Conservation (phyloP, 2,888 invertebrate species). For the Oscheius onirici region DNA sequence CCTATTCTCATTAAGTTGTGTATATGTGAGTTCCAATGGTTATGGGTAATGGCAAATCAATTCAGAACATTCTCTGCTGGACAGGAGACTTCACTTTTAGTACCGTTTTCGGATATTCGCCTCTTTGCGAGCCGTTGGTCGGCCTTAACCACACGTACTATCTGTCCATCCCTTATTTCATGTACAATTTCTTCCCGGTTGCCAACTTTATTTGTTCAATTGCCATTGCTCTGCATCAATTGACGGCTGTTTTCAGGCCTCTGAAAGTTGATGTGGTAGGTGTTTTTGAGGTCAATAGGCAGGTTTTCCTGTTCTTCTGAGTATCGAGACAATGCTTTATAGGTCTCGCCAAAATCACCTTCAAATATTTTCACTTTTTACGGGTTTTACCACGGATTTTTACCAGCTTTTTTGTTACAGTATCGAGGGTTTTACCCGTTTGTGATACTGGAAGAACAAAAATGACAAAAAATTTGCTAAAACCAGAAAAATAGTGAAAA, state of each 20-base stretch:
- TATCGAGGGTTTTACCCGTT: too few species aligned
- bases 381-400: too few species aligned
- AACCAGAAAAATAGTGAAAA: too few species aligned
- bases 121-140: neutral
- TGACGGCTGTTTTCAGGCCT: conserved; percentile 2
- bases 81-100: conserved; percentile 1
- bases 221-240: conserved; percentile 17
- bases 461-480: too few species aligned
- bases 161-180: conserved; percentile 8
- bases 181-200: conserved; percentile 18
- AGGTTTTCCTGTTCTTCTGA: neutral
- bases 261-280: neutral
- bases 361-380: too few species aligned
- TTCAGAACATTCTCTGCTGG: conserved; percentile 21
- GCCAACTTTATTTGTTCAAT: conserved; percentile 13
- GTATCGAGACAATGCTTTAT: neutral
- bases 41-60: neutral
- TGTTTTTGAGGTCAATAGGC: neutral
- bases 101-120: neutral
- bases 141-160: conserved; percentile 7
- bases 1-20: conserved; percentile 10
- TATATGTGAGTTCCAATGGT: neutral
- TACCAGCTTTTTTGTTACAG: too few species aligned
- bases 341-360: too few species aligned
- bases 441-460: too few species aligned